Base-by-base conservation (phyloP, 2,888 invertebrate genomes). In the Xestia ashworthii region DNA sequence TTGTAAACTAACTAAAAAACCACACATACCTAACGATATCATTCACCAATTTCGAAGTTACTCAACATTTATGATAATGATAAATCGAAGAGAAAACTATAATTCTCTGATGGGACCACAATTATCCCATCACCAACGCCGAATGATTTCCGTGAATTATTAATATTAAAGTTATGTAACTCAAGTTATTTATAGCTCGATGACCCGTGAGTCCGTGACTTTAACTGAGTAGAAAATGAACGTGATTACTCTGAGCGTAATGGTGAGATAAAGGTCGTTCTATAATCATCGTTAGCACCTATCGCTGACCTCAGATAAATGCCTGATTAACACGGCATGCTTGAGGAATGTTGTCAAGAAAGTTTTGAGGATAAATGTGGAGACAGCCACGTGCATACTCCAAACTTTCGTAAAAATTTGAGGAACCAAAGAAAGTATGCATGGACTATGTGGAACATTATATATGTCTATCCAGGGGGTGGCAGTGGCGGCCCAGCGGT, bases 11-110 rank as follows among this genome's bases (percentile, higher is more conserved):
- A 62, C 38, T 19, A 38, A 32, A 50, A 50, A 48, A 58, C n/a
- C 22, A 60, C 5, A 48, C 55, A 53, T 55, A 55, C 25, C n/a
- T 53, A 72, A 67, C 25, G 14, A 68, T 74, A 38, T 70, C 38
- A 64, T 50, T 68, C 60, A 62, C 32, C 12, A 67, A 75, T 73
- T 75, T 58, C 16, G 0, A 67, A 70, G n/a, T 80, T 78, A 9
- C 75, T 44, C 62, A 79, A 76, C 44, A 44, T 50, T 25, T 62
- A 69, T 16, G 46, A 70, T 38, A 19, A 53, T 77, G 79, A 81
- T 84, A 73, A 74, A 88, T 88, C 73, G 76, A 25, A 72, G 79
- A 81, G 80, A 88, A 87, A 86, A 74, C 60, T n/a, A n/a, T 62
- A 50, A 71, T 64, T 38, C 74, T 78, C n/a, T 46, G 71, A 78